Percentiles rank a stretch among this genome's conserved stretches.
Conservation (phyloP, 37 sponge, comb jelly and placozoan genomes). For the Diacarnus erythraeanus region DNA sequence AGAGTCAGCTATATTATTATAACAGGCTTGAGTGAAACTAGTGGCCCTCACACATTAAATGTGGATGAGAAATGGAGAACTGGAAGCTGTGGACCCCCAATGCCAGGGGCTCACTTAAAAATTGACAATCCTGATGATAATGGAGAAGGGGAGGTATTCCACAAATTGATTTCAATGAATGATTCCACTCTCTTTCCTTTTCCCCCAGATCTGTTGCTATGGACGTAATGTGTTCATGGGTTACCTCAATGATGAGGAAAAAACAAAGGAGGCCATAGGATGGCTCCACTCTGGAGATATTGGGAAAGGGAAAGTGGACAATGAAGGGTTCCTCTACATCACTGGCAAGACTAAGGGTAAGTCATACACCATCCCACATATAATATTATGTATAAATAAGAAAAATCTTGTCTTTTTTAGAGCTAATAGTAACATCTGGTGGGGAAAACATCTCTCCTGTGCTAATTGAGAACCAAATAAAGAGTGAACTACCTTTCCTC, state of each 20-base stretch:
- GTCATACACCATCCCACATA: not conserved
- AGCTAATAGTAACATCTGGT: slow-evolving; percentile 86
- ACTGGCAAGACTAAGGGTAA: slow-evolving; percentile 79
- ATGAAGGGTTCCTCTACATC: slow-evolving; percentile 68
- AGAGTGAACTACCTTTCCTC: slow-evolving; percentile 74
- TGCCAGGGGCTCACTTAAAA: slow-evolving; percentile 65
- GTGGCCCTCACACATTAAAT: slow-evolving; percentile 56
- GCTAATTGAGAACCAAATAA: slow-evolving; percentile 69
- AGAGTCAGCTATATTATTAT: too few relatives aligned
- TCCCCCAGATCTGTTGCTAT: slow-evolving; percentile 58
- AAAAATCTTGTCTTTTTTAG: slow-evolving; percentile 22
- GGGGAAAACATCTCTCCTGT: slow-evolving; percentile 90
- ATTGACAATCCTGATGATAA: slow-evolving; percentile 76
- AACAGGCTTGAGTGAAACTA: slow-evolving; percentile 88
- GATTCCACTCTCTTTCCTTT: not conserved
- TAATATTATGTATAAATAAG: not conserved
- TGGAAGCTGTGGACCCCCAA: slow-evolving; percentile 65
- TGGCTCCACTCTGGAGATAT: slow-evolving; percentile 96
- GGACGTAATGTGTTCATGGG: slow-evolving; percentile 97
- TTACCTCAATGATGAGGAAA: slow-evolving; percentile 84
- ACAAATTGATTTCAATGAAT: too few relatives aligned
- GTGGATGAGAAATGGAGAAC: slow-evolving; percentile 57
- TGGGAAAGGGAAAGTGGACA: slow-evolving; percentile 73
- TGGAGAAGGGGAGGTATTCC: slow-evolving; percentile 97
- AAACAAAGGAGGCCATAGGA: slow-evolving; percentile 83